phyloP scores from a whole-genome alignment of 2,888 invertebrate genomes.

The Scrobipalpa atriplicella region DNA sequence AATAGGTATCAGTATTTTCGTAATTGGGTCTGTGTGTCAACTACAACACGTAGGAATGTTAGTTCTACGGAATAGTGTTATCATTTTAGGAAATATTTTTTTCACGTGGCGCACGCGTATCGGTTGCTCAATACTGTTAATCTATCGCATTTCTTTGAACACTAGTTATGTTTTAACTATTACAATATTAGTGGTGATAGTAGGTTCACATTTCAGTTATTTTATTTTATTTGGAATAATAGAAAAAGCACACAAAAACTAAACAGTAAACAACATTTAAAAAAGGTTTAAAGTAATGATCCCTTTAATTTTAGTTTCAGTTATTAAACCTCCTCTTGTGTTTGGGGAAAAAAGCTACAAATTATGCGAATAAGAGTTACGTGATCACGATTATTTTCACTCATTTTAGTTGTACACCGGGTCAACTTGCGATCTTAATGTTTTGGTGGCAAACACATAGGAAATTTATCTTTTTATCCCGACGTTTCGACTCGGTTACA shows the following conservation, averaged over 20 bases:
- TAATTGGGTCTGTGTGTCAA: slow-evolving; percentile 46
- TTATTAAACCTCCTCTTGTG: no score
- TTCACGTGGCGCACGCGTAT: slow-evolving; percentile 5
- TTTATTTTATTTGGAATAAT: background rate
- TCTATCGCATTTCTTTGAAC: background rate
- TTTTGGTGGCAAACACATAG: no score
- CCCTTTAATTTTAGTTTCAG: no score
- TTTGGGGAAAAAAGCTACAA: no score
- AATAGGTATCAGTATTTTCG: slow-evolving; percentile 35
- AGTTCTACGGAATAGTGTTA: background rate
- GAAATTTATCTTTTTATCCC: no score
- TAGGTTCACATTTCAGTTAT: background rate
- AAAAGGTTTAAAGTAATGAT: background rate
- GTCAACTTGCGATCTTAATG: no score
- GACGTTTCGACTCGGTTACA: no score
- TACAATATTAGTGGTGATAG: background rate
- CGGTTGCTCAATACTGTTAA: background rate
- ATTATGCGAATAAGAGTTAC: no score
- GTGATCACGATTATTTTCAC: no score
- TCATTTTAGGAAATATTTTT: background rate
- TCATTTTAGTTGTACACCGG: no score
- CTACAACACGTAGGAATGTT: slow-evolving; percentile 42
- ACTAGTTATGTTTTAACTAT: background rate
- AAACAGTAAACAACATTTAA: no score
- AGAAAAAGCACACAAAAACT: no score